Percentiles rank a stretch among this genome's conserved stretches.
phyloP scores from a whole-genome alignment of 2,113 vertebrate species.

The Dicaeum eximium region DNA sequence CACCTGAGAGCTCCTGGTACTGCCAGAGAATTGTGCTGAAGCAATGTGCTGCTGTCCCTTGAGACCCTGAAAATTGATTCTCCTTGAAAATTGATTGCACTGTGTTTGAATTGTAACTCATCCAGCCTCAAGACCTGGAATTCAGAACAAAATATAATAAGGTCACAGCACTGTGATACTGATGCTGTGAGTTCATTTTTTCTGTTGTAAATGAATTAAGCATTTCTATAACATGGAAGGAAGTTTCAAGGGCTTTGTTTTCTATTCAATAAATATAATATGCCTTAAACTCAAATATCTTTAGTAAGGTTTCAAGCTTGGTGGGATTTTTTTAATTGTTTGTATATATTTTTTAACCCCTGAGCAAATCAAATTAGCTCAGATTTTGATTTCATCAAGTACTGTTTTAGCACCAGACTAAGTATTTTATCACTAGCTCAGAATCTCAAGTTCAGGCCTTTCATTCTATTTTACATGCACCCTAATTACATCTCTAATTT shows the following conservation, averaged over 20 bases:
- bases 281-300: neutral
- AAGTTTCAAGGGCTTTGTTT: neutral
- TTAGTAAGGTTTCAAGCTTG: neutral
- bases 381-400: neutral
- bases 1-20: neutral
- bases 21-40: neutral
- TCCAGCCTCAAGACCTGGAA: neutral
- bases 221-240: neutral
- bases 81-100: neutral
- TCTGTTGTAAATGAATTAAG: neutral
- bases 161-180: neutral
- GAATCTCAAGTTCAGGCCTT: neutral
- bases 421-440: neutral
- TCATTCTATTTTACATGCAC: neutral
- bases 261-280: neutral
- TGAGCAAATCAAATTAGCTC: neutral
- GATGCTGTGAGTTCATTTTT: neutral
- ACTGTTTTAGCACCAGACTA: neutral
- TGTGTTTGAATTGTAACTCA: neutral
- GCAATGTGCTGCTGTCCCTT: neutral
- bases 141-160: neutral
- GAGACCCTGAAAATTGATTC: conserved; percentile 5
- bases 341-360: neutral
- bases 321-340: fast-evolving
- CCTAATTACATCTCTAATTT: neutral